Percentiles rank a stretch among this genome's conserved stretches.
Conservation (phyloP, 2,113 vertebrate genomes). For the Budorcas taxicolor region DNA sequence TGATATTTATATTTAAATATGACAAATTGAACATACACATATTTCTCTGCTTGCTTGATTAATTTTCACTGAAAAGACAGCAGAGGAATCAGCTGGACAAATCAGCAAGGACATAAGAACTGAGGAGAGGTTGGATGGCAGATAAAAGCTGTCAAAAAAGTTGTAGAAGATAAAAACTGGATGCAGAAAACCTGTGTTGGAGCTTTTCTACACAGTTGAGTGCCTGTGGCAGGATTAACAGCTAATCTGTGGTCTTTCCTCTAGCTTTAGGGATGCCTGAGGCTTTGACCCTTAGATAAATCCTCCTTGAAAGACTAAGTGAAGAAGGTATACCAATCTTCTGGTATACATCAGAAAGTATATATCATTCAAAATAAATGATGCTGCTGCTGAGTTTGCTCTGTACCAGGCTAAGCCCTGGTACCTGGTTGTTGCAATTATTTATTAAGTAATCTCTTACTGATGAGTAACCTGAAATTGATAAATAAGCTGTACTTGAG, state of each 20-base stretch:
- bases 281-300: neutral
- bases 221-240: neutral
- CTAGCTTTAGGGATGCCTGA: neutral
- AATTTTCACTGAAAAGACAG: neutral
- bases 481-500: neutral
- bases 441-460: neutral
- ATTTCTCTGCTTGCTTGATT: neutral
- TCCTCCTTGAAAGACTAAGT: neutral
- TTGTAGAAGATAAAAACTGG: neutral
- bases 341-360: neutral
- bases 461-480: neutral
- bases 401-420: neutral
- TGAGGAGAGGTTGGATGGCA: neutral
- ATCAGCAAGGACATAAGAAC: neutral
- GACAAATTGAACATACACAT: neutral
- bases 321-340: neutral
- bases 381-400: neutral
- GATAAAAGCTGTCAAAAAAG: neutral
- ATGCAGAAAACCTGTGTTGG: neutral
- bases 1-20: neutral
- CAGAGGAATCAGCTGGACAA: neutral
- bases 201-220: neutral
- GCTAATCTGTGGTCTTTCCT: neutral
- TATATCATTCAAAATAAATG: neutral
- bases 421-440: neutral